Base-by-base conservation (phyloP, 1,140 invertebrate species). In the Heliconius melpomene region DNA sequence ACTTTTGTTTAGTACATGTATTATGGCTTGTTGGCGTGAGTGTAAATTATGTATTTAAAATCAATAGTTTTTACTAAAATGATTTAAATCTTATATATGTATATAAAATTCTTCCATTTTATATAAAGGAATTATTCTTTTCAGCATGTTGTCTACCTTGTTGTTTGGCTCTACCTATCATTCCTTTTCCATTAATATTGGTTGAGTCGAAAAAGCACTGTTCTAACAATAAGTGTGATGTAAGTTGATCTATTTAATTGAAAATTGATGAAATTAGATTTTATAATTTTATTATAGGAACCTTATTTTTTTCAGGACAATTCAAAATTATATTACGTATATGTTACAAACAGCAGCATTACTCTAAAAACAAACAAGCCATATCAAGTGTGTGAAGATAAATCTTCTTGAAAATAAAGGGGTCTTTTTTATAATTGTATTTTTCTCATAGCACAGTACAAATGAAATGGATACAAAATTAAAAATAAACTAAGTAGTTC, bases 21-120 rank as follows among this genome's bases (percentile, higher is more conserved):
- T 89, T 52, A 75, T 88, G 11, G 82, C 85, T 0, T 93, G 90
- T 80, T 91, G 90, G 90, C 91, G 91, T 93, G 79, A 88, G 89
- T 89, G 50, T 77, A 52, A 16, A 52, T 18, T 52, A 52, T 20
- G 18, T 52, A 52, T 18, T 52, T 2, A 52, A 52, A 70, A 52
- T 79, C 40, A 71, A 66, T 79, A 40, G 23, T 50, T 52, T 1
- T 26, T 60, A n/a, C 8, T n/a, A 60, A 60, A 60, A 20, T 57
- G 38, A 11, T 11, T 57, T 7, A 57, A 23, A 60, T 9, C 8
- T 11, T 9, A 60, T 60, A 36, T 36, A 36, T 36, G 32, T 7
- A 36, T 36, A 23, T 23, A 20, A 20, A 16, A 18, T 52, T 16
- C 52, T 32, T 72, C 36, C 36, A 38, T 23, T 50, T 9, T 50